phyloP scores from a whole-genome alignment of 1,140 invertebrate genomes.

The Calliphora vicina region DNA sequence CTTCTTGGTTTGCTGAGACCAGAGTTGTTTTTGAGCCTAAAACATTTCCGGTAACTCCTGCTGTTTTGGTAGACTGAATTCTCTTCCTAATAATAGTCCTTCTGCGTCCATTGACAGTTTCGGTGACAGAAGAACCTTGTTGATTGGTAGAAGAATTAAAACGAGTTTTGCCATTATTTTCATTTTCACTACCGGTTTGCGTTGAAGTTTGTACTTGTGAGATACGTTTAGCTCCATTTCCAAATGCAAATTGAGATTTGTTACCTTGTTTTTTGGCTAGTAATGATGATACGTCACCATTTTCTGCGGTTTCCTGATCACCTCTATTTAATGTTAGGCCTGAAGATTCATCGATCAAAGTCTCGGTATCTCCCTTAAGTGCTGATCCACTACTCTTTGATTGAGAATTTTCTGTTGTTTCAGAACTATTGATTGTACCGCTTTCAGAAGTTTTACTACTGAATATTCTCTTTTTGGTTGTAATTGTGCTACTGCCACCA shows the following conservation, averaged over 20 bases:
- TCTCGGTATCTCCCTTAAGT: background rate
- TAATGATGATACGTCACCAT: too few species aligned
- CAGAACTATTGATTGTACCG: background rate
- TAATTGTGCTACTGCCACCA: background rate
- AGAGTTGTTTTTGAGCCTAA: background rate
- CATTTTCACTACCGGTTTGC: background rate
- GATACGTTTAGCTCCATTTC: background rate
- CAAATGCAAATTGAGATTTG: background rate
- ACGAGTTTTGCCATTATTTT: background rate
- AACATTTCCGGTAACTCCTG: background rate
- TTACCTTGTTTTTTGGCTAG: background rate
- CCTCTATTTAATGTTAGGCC: constrained; percentile 40
- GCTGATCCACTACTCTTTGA: background rate
- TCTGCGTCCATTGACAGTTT: background rate
- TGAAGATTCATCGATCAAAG: background rate
- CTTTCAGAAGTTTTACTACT: background rate
- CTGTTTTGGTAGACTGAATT: background rate
- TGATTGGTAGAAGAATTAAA: background rate
- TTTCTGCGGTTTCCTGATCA: too few species aligned
- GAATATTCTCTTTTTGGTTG: constrained; percentile 5
- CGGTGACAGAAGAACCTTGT: background rate
- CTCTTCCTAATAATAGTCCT: constrained; percentile 18
- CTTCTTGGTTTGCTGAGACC: too few species aligned
- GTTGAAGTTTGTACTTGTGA: background rate
- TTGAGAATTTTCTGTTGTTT: background rate